These are phyloP conservation scores for Drosophila ogumai DNA, from an alignment of 1,140 invertebrate species.

Conservation along the genomic window DNA sequence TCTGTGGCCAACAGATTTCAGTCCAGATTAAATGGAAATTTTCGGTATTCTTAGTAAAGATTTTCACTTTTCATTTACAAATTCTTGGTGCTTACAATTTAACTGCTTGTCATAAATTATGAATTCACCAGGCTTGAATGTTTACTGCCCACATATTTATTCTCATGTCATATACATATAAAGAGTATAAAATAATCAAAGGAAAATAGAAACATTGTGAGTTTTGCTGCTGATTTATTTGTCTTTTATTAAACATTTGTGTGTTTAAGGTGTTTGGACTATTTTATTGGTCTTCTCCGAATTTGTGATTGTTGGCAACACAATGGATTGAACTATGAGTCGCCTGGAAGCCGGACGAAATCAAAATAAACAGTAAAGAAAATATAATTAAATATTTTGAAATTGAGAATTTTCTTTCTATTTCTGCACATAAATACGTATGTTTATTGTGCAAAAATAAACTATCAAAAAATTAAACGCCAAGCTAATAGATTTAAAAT, in stretches of 20 bases:
- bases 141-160: slow-evolving; percentile 13
- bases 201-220: slow-evolving; percentile 10
- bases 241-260: slow-evolving; percentile 4
- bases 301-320: slow-evolving; percentile 4
- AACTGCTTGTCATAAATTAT: slow-evolving; percentile 58
- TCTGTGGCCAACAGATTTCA: slow-evolving; percentile 22
- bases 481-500: background rate
- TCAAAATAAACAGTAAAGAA: background rate
- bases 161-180: background rate
- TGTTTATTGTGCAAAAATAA: slow-evolving; percentile 2
- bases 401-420: background rate
- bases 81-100: slow-evolving; percentile 42
- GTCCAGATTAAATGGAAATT: slow-evolving; percentile 12
- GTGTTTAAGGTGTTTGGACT: background rate
- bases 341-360: background rate
- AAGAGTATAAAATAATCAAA: background rate
- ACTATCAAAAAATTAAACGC: background rate
- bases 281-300: background rate
- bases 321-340: background rate
- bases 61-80: slow-evolving; percentile 70
- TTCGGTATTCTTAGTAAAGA: slow-evolving; percentile 5
- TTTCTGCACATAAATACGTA: background rate
- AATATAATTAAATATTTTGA: background rate
- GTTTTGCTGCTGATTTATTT: slow-evolving; percentile 36
- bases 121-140: slow-evolving; percentile 33